phyloP scores from a whole-genome alignment of 2,797 vertebrate genomes.

The Scolopax bukidnonensis region DNA sequence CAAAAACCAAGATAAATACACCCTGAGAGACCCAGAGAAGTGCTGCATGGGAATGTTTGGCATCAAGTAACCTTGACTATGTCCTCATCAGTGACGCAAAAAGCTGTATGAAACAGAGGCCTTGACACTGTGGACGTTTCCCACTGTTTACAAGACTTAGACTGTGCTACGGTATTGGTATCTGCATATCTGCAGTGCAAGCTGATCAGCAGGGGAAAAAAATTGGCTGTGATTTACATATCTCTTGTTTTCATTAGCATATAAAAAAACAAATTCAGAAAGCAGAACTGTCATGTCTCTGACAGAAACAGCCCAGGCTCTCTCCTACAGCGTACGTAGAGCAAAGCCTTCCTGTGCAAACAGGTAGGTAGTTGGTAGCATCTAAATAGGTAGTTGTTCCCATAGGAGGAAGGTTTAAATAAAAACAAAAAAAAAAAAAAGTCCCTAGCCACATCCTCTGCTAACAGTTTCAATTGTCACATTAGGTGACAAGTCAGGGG shows the following conservation, averaged over 20 bases:
- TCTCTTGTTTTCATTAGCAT: not conserved
- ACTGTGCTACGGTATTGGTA: not conserved
- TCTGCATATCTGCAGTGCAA: not conserved
- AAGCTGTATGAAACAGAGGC: not conserved
- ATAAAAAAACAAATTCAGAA: not conserved
- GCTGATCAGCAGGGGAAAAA: not conserved
- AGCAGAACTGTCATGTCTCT: not conserved
- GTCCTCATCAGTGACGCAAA: slow-evolving; percentile 27
- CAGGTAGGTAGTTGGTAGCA: not conserved
- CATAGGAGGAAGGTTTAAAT: not conserved
- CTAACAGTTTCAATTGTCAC: not conserved
- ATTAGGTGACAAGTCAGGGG: rapidly evolving
- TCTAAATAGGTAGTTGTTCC: not conserved
- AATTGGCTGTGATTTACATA: not conserved
- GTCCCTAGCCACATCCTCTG: not conserved
- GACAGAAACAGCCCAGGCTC: not conserved
- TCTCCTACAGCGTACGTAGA: not conserved
- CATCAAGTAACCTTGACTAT: slow-evolving; percentile 16
- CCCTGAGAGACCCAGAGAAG: slow-evolving; percentile 32
- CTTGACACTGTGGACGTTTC: not conserved
- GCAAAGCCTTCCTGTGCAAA: not conserved
- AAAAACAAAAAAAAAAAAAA: not conserved
- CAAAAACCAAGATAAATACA: slow-evolving; percentile 35
- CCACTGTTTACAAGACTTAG: not conserved
- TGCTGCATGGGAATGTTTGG: slow-evolving; percentile 11